Evolutionary conservation across 2,888 invertebrate species (phyloP).

Genomic region (Nineta flava): DNA sequence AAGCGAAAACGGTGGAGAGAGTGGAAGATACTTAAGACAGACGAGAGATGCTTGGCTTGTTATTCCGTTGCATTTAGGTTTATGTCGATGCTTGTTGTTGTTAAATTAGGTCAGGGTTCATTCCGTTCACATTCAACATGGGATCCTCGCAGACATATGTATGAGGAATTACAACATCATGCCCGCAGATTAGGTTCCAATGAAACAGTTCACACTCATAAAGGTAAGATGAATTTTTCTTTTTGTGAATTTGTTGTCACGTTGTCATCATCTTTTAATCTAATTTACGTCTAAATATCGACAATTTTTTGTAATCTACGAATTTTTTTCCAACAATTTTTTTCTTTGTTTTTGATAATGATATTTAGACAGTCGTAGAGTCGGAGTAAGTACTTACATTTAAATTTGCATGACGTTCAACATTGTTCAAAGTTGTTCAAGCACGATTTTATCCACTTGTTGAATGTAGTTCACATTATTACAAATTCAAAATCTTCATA

Average conservation of each 20-base stretch:
- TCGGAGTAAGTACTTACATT: neutral
- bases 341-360: neutral
- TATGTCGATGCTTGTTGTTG: slow-evolving; percentile 8
- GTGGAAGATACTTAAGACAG: too few species aligned
- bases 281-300: neutral
- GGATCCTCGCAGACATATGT: slow-evolving; percentile 80
- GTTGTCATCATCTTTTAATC: neutral
- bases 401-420: neutral
- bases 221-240: slow-evolving; percentile 20
- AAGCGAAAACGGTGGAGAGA: too few species aligned
- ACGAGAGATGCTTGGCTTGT: slow-evolving; percentile 4
- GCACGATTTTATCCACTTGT: neutral
- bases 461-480: neutral
- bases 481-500: neutral
- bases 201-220: slow-evolving; percentile 44
- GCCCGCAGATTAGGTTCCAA: slow-evolving; percentile 42
- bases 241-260: too few species aligned
- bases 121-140: slow-evolving; percentile 55
- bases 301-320: neutral
- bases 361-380: neutral
- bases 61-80: slow-evolving; percentile 9
- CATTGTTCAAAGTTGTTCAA: neutral
- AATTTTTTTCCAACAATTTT: neutral
- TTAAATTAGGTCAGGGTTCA: slow-evolving; percentile 8
- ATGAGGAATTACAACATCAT: slow-evolving; percentile 70